Base-by-base conservation (phyloP, 2,797 vertebrate species). In the Gorsachius magnificus region DNA sequence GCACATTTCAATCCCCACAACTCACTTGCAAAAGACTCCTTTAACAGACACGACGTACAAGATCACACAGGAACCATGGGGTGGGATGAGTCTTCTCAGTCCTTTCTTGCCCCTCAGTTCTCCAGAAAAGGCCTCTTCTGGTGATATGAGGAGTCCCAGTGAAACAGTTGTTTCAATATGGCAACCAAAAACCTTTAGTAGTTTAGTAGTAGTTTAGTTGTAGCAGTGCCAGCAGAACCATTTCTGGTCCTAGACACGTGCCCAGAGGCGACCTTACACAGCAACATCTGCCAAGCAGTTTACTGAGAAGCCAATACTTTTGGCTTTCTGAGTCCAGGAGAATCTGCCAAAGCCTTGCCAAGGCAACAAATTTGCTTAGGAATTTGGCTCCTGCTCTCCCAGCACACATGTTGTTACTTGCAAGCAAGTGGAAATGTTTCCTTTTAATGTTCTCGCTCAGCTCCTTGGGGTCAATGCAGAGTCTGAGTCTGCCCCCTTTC, bases 331-430 rank as follows among this genome's bases (percentile, higher is more conserved):
- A 79, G 48, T 84, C 36, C 54, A 64, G 68, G 19, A 58, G 31
- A 58, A 69, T 88, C 74, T 83, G 76, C 76, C 84, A 93, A 80
- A 88, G 33, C 46, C 13, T 46, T 79, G 69, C 86, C 83, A 95
- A 87, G 41, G 69, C 88, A 97, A 89, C 69, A 79, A 63, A 95
- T 92, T 93, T 89, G 28, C 46, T 94, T 53, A 61, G 66, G 56
- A 95, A 91, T 77, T 97, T 95, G 94, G 84, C 45, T 96, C 11
- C 43, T 1, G 1, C 26, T 79, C 26, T 61, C 22, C 9, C 15
- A 85, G 68, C 72, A 87, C 92, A 94, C 54, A 80, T 79, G 93
- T 95, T 92, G 63, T 83, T 91, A 60, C 41, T 95, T 89, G 80
- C 41, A 50, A 88, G 64, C 65, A 90, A 95, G 90, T 94, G 83